Base-by-base conservation (phyloP, 64 coral and sea anemone genomes). In the Actinia tenebrosa region DNA sequence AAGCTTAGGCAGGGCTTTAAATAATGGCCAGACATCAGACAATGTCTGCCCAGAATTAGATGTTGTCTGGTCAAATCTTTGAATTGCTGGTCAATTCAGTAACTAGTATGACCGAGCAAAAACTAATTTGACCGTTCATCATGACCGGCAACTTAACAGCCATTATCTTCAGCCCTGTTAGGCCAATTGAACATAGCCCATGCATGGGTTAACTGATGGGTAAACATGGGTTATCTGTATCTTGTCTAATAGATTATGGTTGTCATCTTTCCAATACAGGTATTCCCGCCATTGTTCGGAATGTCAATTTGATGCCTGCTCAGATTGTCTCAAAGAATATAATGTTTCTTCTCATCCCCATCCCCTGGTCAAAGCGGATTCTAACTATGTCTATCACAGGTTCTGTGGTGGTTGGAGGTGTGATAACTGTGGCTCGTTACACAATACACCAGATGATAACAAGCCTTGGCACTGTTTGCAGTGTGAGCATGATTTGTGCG, bases 401-500 rank as follows among this genome's bases (percentile, higher is more conserved):
- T 98, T 98, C 23, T 53, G 56, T 80, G 96, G 96, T 30, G 90
- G 90, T 7, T 98, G 96, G 96, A 45, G 90, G 44, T 98, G 96
- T 98, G 96, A 98, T 66, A 81, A 89, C 52, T 98, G 96, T 89
- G 79, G 56, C 8, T 92, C 89, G 15, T 19, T 87, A 26, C 90
- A 92, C 50, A 87, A 79, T 59, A 44, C 71, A 56, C 30, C 55
- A 46, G 30, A 20, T 30, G 90, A 98, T 85, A 89, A 88, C 56
- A 89, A 78, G 6, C 93, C 96, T 14, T 98, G 93, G 92, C 92
- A 98, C 83, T 98, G 96, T 71, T 42, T 50, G 56, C 75, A 56
- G 53, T 98, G 96, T 78, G 89, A 98, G 61, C 94, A 91, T 90
- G 96, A 98, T 75, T 71, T 98, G 71, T 98, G 96, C 71, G 78